Conservation (phyloP, 1,140 invertebrate species). For the Drosophila ananassae region DNA sequence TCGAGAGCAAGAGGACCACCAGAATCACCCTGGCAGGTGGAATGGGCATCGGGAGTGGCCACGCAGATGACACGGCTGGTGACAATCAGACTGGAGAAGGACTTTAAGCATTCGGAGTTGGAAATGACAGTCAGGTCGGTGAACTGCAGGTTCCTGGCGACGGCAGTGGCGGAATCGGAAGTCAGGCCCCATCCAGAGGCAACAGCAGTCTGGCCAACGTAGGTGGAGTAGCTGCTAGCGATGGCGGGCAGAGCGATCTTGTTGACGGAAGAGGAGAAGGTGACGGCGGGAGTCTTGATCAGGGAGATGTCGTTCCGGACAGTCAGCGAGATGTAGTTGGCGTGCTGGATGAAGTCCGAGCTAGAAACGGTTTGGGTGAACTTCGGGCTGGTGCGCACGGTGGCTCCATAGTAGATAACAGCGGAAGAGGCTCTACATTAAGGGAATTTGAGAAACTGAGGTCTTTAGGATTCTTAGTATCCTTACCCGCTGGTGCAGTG, state of each 20-base stretch:
- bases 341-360: constrained; percentile 45
- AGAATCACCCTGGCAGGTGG: constrained; percentile 42
- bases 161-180: constrained; percentile 20
- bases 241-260: constrained; percentile 32
- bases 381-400: constrained; percentile 42
- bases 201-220: constrained; percentile 24
- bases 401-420: constrained; percentile 43
- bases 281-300: constrained; percentile 28
- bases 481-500: constrained; percentile 84
- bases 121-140: constrained; percentile 24
- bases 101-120: constrained; percentile 10
- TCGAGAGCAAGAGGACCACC: constrained; percentile 41
- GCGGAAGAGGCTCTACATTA: constrained; percentile 21
- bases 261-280: constrained; percentile 16
- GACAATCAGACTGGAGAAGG: constrained; percentile 22
- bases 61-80: constrained; percentile 34
- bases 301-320: constrained; percentile 50
- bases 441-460: background rate
- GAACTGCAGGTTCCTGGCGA: constrained; percentile 30
- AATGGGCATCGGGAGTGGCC: constrained; percentile 21
- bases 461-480: too few species aligned
- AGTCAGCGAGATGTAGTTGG: constrained; percentile 21
- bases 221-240: constrained; percentile 33
- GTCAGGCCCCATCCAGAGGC: constrained; percentile 50
- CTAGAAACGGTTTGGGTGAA: constrained; percentile 38